Conservation (phyloP, 2,888 invertebrate genomes). For the Pachymerium ferrugineum region DNA sequence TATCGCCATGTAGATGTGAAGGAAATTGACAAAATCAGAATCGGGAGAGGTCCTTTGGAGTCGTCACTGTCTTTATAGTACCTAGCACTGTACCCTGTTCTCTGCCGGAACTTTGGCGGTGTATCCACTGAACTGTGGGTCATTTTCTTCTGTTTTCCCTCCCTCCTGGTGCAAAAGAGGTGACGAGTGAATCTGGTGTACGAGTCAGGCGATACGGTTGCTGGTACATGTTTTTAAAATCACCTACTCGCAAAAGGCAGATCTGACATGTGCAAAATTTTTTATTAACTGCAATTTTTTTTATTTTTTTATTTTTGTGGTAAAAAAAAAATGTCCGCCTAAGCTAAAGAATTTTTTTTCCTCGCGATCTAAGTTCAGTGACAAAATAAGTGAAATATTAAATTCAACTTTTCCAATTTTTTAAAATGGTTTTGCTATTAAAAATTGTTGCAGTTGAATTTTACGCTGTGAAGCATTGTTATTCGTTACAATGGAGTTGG, state of each 20-base stretch:
- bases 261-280: not conserved
- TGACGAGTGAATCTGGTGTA: conserved; percentile 16
- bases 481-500: no score
- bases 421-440: no score
- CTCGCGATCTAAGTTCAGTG: no score
- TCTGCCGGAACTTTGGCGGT: not conserved
- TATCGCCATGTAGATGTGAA: no score
- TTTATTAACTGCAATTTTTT: not conserved
- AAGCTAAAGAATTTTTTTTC: no score
- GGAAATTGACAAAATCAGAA: not conserved
- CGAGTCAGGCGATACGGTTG: conserved; percentile 17
- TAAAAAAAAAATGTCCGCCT: no score
- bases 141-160: not conserved
- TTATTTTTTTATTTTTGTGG: not conserved
- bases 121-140: not conserved
- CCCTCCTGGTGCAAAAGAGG: not conserved
- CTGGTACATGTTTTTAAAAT: not conserved
- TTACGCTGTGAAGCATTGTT: no score
- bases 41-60: conserved; percentile 45
- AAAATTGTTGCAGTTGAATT: no score
- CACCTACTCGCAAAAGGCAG: no score
- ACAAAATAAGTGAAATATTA: no score
- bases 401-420: no score
- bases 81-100: conserved; percentile 49
- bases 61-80: conserved; percentile 63